Evolutionary conservation across 2,797 vertebrate genomes (phyloP), one percentile per base, ranked within the genome.

Genomic region (Protosalanx chinensis): DNA sequence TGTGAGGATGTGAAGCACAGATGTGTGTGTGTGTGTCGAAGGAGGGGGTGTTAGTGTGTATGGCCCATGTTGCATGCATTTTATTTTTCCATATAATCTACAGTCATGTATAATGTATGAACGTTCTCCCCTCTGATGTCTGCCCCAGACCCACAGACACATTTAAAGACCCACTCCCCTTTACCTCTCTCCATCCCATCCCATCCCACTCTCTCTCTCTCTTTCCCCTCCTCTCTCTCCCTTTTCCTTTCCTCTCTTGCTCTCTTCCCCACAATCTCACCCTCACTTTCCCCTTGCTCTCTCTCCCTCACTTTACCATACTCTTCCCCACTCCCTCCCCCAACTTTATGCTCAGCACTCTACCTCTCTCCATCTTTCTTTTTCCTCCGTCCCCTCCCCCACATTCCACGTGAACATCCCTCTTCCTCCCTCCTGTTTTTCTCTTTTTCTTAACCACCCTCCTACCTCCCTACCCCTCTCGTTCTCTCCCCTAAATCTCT

Each of bases 51-150:
- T 74, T 75, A 86, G 84, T 71, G 85, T 76, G 73, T 53, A 16
- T 16, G 13, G 13, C 16, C 51, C 37, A 41, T 41, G 37, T 41
- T 75, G 71, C 74, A 81, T 64, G 78, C 82, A 81, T 81, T 71
- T 85, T 84, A 72, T 83, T 82, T 88, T 77, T 66, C 69, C 80
- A 78, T 80, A 67, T 73, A 68, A 82, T 82, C 86, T 74, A 77
- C 62, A 79, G 61, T 64, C 81, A 88, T 91, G 86, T 90, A 92
- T 91, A 90, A 90, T 90, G 85, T 84, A 90, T 76, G 76, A 70
- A 23, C 12, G 7, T 76, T 76, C 70, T 53, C 75, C 75, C 72
- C 72, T 51, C 16, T 67, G 49, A 71, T 5, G 29, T 16, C 58
- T 67, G 41, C 35, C 60, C 73, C 81, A 77, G 77, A 69, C 33